phyloP scores from a whole-genome alignment of 1,140 invertebrate genomes.

The Brachionus calyciflorus region DNA sequence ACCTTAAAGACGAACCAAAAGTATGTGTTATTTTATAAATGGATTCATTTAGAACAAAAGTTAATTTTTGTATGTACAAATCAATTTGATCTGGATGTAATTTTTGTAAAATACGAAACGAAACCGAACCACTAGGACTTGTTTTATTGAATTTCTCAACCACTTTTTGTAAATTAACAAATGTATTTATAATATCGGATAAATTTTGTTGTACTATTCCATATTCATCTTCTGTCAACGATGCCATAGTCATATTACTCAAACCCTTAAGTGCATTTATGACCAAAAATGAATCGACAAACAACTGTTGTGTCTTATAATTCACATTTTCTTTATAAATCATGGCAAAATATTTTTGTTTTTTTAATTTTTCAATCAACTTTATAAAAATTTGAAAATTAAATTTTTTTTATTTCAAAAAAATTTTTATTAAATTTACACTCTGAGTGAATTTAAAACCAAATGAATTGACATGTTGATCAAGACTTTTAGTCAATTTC shows the following conservation, averaged over 20 bases:
- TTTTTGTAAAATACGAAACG: slow-evolving; percentile 23
- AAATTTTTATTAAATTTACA: not conserved
- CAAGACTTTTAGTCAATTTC: not conserved
- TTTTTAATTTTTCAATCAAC: slow-evolving; percentile 12
- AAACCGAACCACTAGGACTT: not conserved
- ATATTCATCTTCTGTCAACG: slow-evolving; percentile 33
- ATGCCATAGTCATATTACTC: slow-evolving; percentile 22
- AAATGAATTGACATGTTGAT: not conserved
- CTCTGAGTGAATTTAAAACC: not conserved
- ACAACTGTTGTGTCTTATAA: slow-evolving; percentile 19
- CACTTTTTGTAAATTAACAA: slow-evolving; percentile 21
- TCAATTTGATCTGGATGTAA: slow-evolving; percentile 7
- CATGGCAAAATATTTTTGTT: slow-evolving; percentile 33
- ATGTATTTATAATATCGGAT: slow-evolving; percentile 25
- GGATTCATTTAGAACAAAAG: slow-evolving; percentile 44
- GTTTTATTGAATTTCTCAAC: slow-evolving; percentile 24
- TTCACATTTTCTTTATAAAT: slow-evolving; percentile 27
- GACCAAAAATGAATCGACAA: slow-evolving; percentile 32
- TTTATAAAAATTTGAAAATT: not conserved
- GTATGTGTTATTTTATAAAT: slow-evolving; percentile 38
- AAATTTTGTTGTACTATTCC: slow-evolving; percentile 46
- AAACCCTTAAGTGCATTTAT: slow-evolving; percentile 32
- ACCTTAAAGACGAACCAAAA: slow-evolving; percentile 29
- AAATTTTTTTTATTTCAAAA: not conserved
- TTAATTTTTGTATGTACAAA: slow-evolving; percentile 15